These are phyloP conservation scores for Chelidonichthys spinosus DNA, from an alignment of 2,797 vertebrate genomes.

Conservation along the genomic window DNA sequence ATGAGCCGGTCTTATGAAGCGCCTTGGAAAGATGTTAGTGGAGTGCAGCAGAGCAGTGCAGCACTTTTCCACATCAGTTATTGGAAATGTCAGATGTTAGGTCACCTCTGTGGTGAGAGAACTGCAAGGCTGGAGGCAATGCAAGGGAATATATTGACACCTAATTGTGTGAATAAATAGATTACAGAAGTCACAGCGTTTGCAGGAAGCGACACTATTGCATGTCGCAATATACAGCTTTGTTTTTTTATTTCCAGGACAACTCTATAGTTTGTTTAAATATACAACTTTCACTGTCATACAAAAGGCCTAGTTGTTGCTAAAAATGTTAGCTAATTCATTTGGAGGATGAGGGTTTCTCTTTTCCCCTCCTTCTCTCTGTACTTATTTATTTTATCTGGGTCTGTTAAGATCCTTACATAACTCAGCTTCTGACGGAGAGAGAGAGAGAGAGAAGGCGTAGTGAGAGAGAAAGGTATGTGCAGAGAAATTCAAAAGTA, in stretches of 20 bases:
- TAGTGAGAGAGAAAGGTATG: constrained; percentile 10
- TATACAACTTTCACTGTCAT: constrained; percentile 1
- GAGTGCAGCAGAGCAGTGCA: constrained; percentile 13
- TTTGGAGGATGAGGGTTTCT: constrained; percentile 19
- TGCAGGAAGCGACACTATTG: not conserved
- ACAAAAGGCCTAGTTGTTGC: constrained; percentile 5
- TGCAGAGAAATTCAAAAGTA: constrained; percentile 26
- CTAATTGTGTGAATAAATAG: not conserved
- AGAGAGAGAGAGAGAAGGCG: not conserved
- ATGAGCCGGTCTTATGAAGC: constrained; percentile 44
- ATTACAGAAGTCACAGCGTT: not conserved
- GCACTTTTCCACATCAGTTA: constrained; percentile 27
- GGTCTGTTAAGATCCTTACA: constrained; percentile 34
- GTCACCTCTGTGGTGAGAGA: constrained; percentile 7
- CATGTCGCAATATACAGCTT: not conserved
- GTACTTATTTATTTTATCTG: constrained; percentile 36
- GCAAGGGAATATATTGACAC: not conserved
- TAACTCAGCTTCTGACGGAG: constrained; percentile 30
- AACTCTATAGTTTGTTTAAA: constrained; percentile 6
- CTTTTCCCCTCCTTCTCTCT: constrained; percentile 12
- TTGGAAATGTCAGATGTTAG: constrained; percentile 46
- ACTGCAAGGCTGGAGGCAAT: not conserved
- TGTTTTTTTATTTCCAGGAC: not conserved
- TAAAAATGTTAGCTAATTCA: not conserved
- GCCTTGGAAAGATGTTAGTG: constrained; percentile 23